Evolutionary conservation across 2,113 vertebrate genomes (phyloP), one percentile per base, ranked within the genome.

Genomic region (Trichomycterus rosablanca): DNA sequence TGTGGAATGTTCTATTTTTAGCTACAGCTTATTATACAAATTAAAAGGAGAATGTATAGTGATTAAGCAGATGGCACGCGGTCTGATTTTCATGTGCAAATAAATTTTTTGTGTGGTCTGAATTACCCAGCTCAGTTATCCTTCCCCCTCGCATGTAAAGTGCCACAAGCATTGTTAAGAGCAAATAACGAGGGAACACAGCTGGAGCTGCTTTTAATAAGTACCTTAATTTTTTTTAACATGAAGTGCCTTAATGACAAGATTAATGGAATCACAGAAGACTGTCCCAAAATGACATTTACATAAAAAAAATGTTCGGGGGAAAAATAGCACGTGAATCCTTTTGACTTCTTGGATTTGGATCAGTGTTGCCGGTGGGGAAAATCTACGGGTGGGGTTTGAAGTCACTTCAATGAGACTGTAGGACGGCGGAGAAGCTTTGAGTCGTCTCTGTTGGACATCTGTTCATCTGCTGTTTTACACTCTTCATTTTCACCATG

Each of bases 171-270:
- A 80, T 83, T 86, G 82, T 83, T 85, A 74, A 54, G 74, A 63
- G 65, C 19, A 66, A 71, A 76, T 86, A 85, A 86, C 73, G 74
- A 88, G 80, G 79, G 74, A 70, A 84, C 81, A 80, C 83, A 87
- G 84, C 84, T 85, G 81, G 85, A 84, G 82, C 83, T 81, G 82
- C 76, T 83, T 86, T 85, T 86, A 87, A 85, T 84, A 88, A 87
- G 84, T 85, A 81, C 64, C 80, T 81, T 74, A 72, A 81, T 79
- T 82, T 66, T 71, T 30, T 52, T 49, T n/a, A n/a, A n/a, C 85
- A 84, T 86, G 84, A 87, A 85, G 83, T 87, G 68, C 74, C 73
- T 80, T 87, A 85, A 86, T 84, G 84, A 87, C 84, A 82, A 86
- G 83, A 87, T 86, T 87, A 88, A 86, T 81, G 73, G 81, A 83